Conservation (phyloP, 2,797 vertebrate species). For the Gymnoscopelus braueri region DNA sequence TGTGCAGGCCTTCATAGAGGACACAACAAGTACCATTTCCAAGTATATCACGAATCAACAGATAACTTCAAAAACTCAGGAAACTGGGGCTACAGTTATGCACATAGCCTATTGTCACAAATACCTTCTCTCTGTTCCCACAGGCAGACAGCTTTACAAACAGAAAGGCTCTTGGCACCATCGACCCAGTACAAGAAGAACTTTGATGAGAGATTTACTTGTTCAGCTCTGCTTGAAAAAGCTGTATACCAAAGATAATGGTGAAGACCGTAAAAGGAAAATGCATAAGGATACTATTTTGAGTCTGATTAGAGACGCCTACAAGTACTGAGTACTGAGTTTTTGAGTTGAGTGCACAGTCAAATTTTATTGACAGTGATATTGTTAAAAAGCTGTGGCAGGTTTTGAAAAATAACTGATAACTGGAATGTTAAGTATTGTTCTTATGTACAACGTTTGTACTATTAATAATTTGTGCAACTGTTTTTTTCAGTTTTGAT, state of each 20-base stretch:
- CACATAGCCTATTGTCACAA: background rate
- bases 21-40: no score
- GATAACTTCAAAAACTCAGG: no score
- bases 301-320: background rate
- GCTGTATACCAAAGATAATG: no score
- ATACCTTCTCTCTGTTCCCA: background rate
- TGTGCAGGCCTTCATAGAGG: no score
- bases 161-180: background rate
- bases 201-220: no score
- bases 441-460: no score
- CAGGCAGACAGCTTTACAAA: background rate
- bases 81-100: no score
- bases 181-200: no score
- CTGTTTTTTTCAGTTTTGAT: conserved; percentile 20
- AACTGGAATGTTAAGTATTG: no score
- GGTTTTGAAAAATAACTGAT: no score
- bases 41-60: no score
- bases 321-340: background rate
- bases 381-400: background rate
- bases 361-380: background rate
- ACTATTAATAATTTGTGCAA: conserved; percentile 1
- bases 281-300: background rate
- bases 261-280: background rate
- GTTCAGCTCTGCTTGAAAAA: no score
- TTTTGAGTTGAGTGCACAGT: conserved; percentile 1